Evolutionary conservation across 1,140 invertebrate species (phyloP), one percentile per base, ranked within the genome.

Genomic region (Cyphomyrmex costatus): DNA sequence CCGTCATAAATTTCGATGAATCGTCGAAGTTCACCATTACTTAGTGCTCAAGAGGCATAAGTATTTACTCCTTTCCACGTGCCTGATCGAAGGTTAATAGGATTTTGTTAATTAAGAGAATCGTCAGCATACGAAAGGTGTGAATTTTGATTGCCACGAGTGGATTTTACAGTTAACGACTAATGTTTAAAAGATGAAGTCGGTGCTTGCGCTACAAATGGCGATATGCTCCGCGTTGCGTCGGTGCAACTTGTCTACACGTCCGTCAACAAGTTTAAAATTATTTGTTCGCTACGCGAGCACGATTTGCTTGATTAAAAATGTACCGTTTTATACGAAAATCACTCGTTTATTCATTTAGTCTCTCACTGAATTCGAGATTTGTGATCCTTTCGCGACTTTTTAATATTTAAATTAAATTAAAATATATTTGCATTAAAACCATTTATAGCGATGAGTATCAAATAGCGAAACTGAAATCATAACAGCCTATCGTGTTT

Each of bases 101-200:
- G 14, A 51, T 56, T 68, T 80, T 80, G 30, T 80, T 70, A 21
- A 36, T 79, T 36, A 68, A 8, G 30, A 36, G n/a, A 68, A 4
- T 21, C 21, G 16, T 12, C 1, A 6, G 21, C 16, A 36, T 14
- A n/a, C 8, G 30, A 27, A 14, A 76, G 16, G 2, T 46, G 36
- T 24, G 19, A 77, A 63, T 77, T 68, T 79, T 16, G 46, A 56
- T 33, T 27, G n/a, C 46, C 30, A 49, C 21, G 16, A 49, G 24
- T 80, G 46, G 19, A 68, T 68, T 53, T 68, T 36, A 24, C 3
- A 70, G 70, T 58, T 56, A 70, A 70, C 65, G 5, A 36, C 10
- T 49, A 24, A 68, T 56, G 21, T 80, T 80, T 27, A 42, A 80
- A 80, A 70, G 21, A 58, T 80, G 63, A 80, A 80, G 46, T n/a